Evolutionary conservation across 2,888 invertebrate genomes (phyloP), one percentile per base, ranked within the genome.

Genomic region (Callosobruchus maculatus): DNA sequence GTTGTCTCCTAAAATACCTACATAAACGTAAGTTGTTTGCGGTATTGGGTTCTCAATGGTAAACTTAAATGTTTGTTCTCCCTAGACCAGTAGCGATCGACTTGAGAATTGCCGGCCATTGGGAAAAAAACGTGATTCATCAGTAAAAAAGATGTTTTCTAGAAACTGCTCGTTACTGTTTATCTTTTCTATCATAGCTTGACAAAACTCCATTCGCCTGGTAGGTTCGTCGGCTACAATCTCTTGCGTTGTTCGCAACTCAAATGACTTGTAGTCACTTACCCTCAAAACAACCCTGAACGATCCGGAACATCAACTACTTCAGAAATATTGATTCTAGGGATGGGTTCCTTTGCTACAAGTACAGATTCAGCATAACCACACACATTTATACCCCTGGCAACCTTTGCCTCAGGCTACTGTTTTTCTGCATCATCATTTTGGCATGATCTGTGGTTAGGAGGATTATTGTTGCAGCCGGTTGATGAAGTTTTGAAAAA

Each of bases 131-230:
- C 22, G 67, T 22, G 66, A 72, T 72, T 72, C 71, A 22, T 72
- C 71, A 9, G 71, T 72, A 67, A 72, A 67, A 20, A 72, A 67
- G 22, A 72, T 67, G 67, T 67, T n/a, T 13, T 22, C 67, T 18
- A 22, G 20, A 72, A 72, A 72, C 7, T 72, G 20, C 20, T 22
- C 67, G 22, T 72, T 21, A 20, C 13, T 7, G 26, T 68, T 22
- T 9, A 18, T 22, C 22, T 67, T 72, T 67, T 72, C 71, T 67
- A 67, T 72, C 22, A 72, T 22, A 22, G 22, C 20, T 20, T 67
- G 68, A 68, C 72, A 72, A 68, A 72, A 72, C n/a, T 72, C 72
- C 3, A 26, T 22, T 49, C 72, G 68, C 30, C 31, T 72, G 22
- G 1, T 30, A 18, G 21, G 30, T 20, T 72, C 68, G 18, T 68